Percentiles rank a stretch among this genome's conserved stretches.
Conservation (phyloP, 2,888 invertebrate genomes). For the Orchestes rusci region DNA sequence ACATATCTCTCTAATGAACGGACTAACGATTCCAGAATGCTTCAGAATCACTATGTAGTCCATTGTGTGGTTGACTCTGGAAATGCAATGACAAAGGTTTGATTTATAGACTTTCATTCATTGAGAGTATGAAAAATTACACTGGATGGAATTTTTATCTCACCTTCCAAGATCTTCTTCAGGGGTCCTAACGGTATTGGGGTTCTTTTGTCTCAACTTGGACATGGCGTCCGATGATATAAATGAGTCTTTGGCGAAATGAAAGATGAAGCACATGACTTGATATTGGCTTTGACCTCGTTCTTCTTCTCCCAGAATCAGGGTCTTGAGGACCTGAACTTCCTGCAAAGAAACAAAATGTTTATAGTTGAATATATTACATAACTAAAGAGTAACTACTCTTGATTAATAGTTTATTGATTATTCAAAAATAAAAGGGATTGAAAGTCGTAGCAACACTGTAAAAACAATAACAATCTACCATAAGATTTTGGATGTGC, state of each 20-base stretch:
- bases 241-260: constrained; percentile 86
- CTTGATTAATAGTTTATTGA: too few relatives aligned
- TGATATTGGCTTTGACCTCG: constrained; percentile 83
- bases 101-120: too few relatives aligned
- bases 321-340: constrained; percentile 82
- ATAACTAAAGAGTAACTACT: too few relatives aligned
- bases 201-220: constrained; percentile 75
- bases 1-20: constrained; percentile 70
- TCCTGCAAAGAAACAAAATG: constrained; percentile 53
- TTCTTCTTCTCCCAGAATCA: constrained; percentile 89
- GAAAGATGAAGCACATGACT: constrained; percentile 85
- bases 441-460: too few relatives aligned
- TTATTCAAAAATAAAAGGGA: too few relatives aligned
- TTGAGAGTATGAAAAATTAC: too few relatives aligned
- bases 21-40: constrained; percentile 61
- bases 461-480: too few relatives aligned
- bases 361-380: too few relatives aligned
- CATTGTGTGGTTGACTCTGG: constrained; percentile 71
- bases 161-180: constrained; percentile 79
- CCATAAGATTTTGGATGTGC: too few relatives aligned
- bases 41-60: constrained; percentile 71
- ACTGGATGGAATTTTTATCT: too few relatives aligned
- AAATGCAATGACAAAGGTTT: too few relatives aligned
- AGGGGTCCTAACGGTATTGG: constrained; percentile 57
- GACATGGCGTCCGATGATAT: constrained; percentile 96